Evolutionary conservation across 2,888 invertebrate genomes (phyloP).

Genomic region (Patella pellucida): DNA sequence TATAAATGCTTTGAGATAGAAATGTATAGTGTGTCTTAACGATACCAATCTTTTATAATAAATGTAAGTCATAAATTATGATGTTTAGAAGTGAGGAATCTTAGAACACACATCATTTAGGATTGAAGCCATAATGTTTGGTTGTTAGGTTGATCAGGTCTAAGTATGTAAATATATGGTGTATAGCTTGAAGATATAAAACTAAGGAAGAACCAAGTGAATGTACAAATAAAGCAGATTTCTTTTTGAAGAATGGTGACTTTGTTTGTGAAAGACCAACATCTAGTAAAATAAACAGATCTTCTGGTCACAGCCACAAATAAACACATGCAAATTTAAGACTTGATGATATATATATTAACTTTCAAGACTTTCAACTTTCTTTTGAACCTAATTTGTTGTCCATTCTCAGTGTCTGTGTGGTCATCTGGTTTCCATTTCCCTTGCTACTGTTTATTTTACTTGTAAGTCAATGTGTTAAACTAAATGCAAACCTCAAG

Average conservation of each 20-base stretch:
- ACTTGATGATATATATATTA: constrained; percentile 10
- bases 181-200: too few species aligned
- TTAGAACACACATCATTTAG: too few species aligned
- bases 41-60: too few species aligned
- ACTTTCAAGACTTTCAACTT: background rate
- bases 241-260: background rate
- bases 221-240: too few species aligned
- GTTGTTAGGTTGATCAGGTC: too few species aligned
- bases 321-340: background rate
- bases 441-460: constrained; percentile 1
- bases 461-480: background rate
- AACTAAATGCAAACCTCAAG: background rate
- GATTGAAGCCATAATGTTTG: too few species aligned
- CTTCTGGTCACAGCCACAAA: background rate
- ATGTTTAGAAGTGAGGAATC: too few species aligned
- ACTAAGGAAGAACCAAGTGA: too few species aligned
- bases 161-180: too few species aligned
- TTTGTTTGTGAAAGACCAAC: background rate
- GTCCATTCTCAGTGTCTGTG: background rate
- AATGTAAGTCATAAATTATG: too few species aligned
- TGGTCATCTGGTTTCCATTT: constrained; percentile 5
- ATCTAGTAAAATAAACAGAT: background rate
- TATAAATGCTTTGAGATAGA: background rate
- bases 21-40: too few species aligned
- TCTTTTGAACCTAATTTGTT: constrained; percentile 5